phyloP scores from a whole-genome alignment of 1,140 invertebrate genomes.

The Dreissena polymorpha region DNA sequence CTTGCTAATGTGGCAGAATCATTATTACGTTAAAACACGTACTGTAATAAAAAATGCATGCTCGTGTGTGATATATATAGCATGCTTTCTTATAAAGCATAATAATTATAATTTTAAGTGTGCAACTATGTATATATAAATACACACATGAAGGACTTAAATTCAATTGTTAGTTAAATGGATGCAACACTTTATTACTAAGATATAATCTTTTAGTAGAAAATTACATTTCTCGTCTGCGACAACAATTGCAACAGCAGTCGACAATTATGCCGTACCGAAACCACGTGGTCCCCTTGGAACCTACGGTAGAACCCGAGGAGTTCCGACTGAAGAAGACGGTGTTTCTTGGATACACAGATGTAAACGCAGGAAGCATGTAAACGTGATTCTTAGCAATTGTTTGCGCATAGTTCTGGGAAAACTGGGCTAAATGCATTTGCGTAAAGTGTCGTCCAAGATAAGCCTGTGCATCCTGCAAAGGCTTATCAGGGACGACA shows the following conservation, averaged over 20 bases:
- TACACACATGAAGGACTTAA: background rate
- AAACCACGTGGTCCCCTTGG: conserved; percentile 15
- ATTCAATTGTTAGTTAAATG: background rate
- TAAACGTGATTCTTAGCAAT: conserved; percentile 5
- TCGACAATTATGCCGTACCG: conserved; percentile 22
- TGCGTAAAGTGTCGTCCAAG: no score
- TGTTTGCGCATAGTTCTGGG: no score
- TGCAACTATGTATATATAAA: background rate
- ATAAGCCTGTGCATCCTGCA: no score
- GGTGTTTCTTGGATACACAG: conserved; percentile 47
- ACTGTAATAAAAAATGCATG: no score
- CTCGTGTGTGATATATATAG: no score
- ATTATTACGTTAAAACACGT: no score
- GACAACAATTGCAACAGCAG: no score
- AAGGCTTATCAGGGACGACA: no score
- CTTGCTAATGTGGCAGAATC: no score
- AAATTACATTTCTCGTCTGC: background rate
- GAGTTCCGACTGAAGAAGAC: conserved; percentile 41
- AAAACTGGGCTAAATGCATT: no score
- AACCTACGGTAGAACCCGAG: conserved; percentile 19
- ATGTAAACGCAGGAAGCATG: conserved; percentile 43
- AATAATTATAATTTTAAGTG: background rate
- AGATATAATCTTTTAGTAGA: background rate
- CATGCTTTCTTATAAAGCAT: background rate
- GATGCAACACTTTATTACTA: background rate